phyloP scores from a whole-genome alignment of 2,113 vertebrate species.

The Buteo buteo region DNA sequence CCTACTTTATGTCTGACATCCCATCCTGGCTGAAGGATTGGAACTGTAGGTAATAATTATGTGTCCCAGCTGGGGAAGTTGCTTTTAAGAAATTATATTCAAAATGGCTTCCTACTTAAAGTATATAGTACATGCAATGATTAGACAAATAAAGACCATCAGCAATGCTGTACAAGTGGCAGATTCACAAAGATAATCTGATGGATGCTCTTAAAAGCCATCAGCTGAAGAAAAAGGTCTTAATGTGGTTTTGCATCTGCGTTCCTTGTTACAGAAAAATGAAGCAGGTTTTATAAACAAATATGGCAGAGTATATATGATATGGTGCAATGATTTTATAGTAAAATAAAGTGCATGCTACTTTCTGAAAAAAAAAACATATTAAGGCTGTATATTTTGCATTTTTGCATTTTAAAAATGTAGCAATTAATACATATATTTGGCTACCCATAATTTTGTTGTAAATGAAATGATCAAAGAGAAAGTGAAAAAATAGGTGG shows the following conservation, averaged over 20 bases:
- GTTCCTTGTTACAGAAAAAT: not conserved
- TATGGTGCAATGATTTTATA: not conserved
- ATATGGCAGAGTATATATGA: not conserved
- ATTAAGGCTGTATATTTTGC: not conserved
- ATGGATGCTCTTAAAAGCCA: not conserved
- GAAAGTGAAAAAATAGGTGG: not conserved
- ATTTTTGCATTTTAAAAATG: not conserved
- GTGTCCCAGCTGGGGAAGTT: not conserved
- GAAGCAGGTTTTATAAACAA: not conserved
- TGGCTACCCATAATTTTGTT: not conserved
- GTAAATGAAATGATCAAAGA: not conserved
- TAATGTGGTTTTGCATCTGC: not conserved
- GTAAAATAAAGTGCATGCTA: not conserved
- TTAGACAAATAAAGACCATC: not conserved
- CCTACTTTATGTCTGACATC: not conserved
- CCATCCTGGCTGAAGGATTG: not conserved
- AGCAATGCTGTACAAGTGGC: not conserved
- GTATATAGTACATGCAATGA: not conserved
- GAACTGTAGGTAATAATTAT: not conserved
- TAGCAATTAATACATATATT: not conserved
- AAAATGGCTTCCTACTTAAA: not conserved
- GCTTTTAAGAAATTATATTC: not conserved
- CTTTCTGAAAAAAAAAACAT: not conserved
- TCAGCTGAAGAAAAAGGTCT: not conserved
- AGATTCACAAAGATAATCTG: not conserved